Evolutionary conservation across 1,140 invertebrate genomes (phyloP).

Genomic region (Drosophila parabipectinata): DNA sequence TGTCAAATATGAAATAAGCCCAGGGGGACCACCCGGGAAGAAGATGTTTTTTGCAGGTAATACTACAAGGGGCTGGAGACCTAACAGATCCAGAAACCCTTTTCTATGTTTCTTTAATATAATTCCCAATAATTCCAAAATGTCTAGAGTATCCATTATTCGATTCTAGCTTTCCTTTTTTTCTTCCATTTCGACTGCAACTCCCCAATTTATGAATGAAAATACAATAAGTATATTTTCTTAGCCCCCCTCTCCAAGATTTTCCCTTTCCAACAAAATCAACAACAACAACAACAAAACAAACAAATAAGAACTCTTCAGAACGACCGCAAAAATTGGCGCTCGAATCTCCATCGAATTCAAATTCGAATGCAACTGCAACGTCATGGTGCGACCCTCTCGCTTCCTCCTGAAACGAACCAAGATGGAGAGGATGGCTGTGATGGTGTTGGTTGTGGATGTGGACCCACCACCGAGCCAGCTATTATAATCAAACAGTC

Average conservation of each 20-base stretch:
- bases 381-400: slow-evolving; percentile 45
- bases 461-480: slow-evolving; percentile 67
- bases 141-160: neutral
- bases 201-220: slow-evolving; percentile 58
- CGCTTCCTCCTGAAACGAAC: neutral
- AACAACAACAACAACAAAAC: slow-evolving; percentile 12
- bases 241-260: neutral
- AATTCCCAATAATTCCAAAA: too few relatives aligned
- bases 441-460: slow-evolving; percentile 19
- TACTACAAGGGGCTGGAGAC: neutral
- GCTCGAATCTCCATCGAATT: slow-evolving; percentile 56
- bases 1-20: neutral
- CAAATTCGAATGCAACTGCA: slow-evolving; percentile 70
- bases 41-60: slow-evolving; percentile 29
- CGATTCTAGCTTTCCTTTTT: neutral
- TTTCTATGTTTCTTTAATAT: too few relatives aligned
- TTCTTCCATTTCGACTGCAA: neutral
- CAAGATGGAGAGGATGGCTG: slow-evolving; percentile 4
- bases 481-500: slow-evolving; percentile 75
- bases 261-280: slow-evolving; percentile 13
- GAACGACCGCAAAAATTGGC: slow-evolving; percentile 65
- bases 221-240: slow-evolving; percentile 20
- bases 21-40: neutral
- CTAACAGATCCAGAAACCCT: too few relatives aligned
- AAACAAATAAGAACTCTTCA: slow-evolving; percentile 37